Percentiles rank a stretch among this genome's conserved stretches.
These are phyloP conservation scores for Macrochelys suwanniensis DNA, from an alignment of 2,797 vertebrate genomes.

Conservation along the genomic window DNA sequence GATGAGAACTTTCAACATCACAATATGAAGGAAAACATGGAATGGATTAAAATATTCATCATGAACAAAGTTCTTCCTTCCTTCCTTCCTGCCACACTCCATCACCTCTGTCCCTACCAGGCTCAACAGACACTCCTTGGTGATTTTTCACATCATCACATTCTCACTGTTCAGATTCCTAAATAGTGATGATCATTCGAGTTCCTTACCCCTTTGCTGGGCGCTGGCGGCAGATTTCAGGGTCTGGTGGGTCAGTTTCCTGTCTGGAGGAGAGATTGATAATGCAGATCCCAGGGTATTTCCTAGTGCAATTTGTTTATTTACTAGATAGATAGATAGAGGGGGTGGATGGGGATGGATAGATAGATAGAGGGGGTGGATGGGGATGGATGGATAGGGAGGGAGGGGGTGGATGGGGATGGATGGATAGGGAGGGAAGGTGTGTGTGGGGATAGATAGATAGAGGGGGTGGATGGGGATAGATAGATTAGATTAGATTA, in stretches of 20 bases:
- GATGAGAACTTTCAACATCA: background rate
- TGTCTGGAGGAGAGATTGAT: background rate
- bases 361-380: no score
- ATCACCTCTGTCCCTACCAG: background rate
- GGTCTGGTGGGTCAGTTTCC: background rate
- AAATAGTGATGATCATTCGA: background rate
- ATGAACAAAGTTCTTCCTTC: no score
- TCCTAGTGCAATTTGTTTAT: background rate
- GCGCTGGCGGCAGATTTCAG: background rate
- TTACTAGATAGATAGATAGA: background rate
- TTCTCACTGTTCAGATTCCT: background rate
- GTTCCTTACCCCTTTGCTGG: background rate
- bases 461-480: no score
- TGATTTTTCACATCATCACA: background rate
- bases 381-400: no score
- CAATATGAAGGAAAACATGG: background rate
- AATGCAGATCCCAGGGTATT: background rate
- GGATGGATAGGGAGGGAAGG: no score
- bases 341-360: no score
- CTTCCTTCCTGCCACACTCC: no score
- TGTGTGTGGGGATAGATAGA: no score
- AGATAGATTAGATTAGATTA: no score
- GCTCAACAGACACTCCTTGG: background rate
- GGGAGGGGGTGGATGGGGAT: no score
- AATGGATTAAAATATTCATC: background rate